A percentile compares a stretch with the other conserved stretches of the same genome.
Evolutionary conservation across 2,888 invertebrate genomes (phyloP).

Genomic region (Nowickia ferox): DNA sequence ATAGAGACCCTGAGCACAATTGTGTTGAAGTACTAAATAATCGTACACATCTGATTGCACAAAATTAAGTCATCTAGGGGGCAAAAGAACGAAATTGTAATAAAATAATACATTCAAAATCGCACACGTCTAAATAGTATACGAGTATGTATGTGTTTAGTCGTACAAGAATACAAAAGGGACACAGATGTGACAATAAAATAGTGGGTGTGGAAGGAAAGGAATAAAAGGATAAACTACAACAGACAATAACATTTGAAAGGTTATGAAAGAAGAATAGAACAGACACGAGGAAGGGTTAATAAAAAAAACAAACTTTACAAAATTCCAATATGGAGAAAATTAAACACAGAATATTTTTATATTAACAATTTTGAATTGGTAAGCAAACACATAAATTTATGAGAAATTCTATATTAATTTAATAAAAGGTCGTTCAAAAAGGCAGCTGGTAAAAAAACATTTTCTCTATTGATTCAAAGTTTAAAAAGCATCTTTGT

Average conservation of each 20-base stretch:
- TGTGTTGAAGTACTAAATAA: slow-evolving; percentile 48
- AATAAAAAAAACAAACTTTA: slow-evolving; percentile 27
- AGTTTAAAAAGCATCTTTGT: slow-evolving; percentile 14
- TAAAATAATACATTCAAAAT: slow-evolving; percentile 48
- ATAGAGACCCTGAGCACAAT: slow-evolving; percentile 28
- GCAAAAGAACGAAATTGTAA: slow-evolving; percentile 56
- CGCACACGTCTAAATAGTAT: no score
- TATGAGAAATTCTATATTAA: slow-evolving; percentile 19
- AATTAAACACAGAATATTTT: slow-evolving; percentile 7
- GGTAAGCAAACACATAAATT: slow-evolving; percentile 39
- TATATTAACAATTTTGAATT: slow-evolving; percentile 47
- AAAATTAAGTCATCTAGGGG: slow-evolving; percentile 62
- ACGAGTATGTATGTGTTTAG: no score
- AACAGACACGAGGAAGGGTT: slow-evolving; percentile 33
- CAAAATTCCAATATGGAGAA: slow-evolving; percentile 20
- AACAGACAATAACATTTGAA: slow-evolving; percentile 62
- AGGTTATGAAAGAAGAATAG: slow-evolving; percentile 43
- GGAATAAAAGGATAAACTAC: slow-evolving; percentile 53
- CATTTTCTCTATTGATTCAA: slow-evolving; percentile 7
- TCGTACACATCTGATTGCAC: slow-evolving; percentile 64
- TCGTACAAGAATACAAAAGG: neutral
- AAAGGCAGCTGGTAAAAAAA: neutral
- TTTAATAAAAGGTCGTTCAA: slow-evolving; percentile 3
- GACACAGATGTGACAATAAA: slow-evolving; percentile 26
- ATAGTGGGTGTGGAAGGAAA: slow-evolving; percentile 18